phyloP scores from a whole-genome alignment of 2,113 vertebrate genomes.

The Crotalus viridis region DNA sequence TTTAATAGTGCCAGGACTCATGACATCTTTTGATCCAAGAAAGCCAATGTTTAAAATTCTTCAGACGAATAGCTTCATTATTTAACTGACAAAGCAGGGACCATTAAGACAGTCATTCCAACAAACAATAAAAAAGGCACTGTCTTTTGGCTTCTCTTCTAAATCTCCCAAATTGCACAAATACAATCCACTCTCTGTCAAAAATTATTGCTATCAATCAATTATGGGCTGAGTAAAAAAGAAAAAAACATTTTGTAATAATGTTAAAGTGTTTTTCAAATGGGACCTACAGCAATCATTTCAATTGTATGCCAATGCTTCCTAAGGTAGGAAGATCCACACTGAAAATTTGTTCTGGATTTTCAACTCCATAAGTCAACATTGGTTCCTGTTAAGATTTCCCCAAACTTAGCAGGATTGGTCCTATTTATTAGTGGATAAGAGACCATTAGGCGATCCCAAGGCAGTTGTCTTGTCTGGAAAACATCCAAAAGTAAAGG shows the following conservation, averaged over 20 bases:
- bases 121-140: background rate
- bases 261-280: constrained; percentile 1
- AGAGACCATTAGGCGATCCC: background rate
- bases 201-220: constrained; percentile 38
- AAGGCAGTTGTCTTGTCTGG: background rate
- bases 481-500: background rate
- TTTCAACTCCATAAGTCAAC: background rate
- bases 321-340: no score
- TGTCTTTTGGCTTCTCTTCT: constrained; percentile 17
- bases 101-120: background rate
- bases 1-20: background rate
- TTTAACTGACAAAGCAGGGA: constrained; percentile 28
- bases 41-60: constrained; percentile 9
- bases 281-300: background rate
- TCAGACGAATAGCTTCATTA: constrained; percentile 14
- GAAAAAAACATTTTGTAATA: constrained; percentile 32
- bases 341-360: background rate
- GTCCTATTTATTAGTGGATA: background rate
- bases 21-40: background rate
- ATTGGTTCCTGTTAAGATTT: background rate
- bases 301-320: background rate
- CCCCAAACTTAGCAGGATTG: background rate
- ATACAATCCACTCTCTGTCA: constrained; percentile 18
- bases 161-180: constrained; percentile 17
- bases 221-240: background rate